Percentiles rank a stretch among this genome's conserved stretches.
Conservation (phyloP, 2,797 vertebrate species). For the Scolopax bukidnonensis region DNA sequence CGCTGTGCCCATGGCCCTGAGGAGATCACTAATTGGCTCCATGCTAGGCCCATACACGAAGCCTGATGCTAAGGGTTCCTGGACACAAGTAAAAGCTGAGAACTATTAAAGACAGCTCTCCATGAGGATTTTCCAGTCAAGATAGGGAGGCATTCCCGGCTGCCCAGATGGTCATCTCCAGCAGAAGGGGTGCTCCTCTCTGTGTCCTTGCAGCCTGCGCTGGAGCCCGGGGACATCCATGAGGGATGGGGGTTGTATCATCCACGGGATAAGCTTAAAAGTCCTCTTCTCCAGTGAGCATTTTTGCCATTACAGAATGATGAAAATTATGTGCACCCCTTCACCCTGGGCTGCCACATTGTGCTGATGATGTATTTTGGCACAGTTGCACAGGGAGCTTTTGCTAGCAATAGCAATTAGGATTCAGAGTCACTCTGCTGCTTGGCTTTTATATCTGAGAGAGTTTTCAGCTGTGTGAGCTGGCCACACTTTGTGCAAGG, state of each 20-base stretch:
- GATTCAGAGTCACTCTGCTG: not conserved
- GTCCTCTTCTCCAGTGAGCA: not conserved
- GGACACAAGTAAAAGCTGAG: not conserved
- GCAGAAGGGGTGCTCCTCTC: not conserved
- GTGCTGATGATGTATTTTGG: not conserved
- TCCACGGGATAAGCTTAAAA: not conserved
- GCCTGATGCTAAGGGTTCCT: not conserved
- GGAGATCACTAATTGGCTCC: conserved; percentile 12
- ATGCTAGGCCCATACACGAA: not conserved
- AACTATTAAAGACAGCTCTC: not conserved
- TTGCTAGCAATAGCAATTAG: not conserved
- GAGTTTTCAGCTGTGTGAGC: not conserved
- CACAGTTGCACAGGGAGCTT: not conserved
- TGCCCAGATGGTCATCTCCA: not conserved
- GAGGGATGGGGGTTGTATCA: not conserved
- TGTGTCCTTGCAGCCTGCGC: not conserved
- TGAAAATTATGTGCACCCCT: not conserved
- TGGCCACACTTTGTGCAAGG: not conserved
- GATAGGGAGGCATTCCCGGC: rapidly evolving
- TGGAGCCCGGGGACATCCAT: not conserved
- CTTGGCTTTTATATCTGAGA: not conserved
- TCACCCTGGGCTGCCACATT: not conserved
- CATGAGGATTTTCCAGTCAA: not conserved
- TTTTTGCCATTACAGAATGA: not conserved
- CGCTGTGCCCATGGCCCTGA: not conserved